Base-by-base conservation (phyloP, 2,113 vertebrate species). In the Dinomys branickii region DNA sequence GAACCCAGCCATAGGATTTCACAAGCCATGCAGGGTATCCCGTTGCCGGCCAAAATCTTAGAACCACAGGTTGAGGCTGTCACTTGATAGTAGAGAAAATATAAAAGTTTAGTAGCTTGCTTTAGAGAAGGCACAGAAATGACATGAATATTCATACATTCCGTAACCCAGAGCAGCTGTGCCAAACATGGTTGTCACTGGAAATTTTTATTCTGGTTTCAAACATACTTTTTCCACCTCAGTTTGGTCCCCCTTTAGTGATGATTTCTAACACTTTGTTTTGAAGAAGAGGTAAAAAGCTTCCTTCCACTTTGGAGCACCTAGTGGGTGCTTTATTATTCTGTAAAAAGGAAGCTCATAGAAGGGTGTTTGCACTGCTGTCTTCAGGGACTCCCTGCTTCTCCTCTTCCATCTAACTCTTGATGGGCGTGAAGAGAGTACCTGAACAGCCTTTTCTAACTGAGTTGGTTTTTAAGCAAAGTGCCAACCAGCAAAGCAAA, bases 141-240 rank as follows among this genome's bases (percentile, higher is more conserved):
- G 7, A 8, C 14, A 2, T 26, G 33, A 41, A 7, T n/a, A 30
- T 75, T 78, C 61, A 47, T 7, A 28, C 28, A 38, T 54, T 71
- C 63, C 56, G 19, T 19, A 78, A 44, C 30, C 50, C 38, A 78
- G 81, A 83, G 73, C 22, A 86, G 85, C 59, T 17, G 17, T 69
- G 59, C 65, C 95, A 54, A 82, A 67, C 28, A 8, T 14, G 20
- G 47, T 17, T 38, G 56, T 82, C 92, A 28, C 1, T 82, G 88
- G 93, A 71, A 90, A 94, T 61, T 22, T 54, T 96, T n/a, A 44
- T 30, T 12, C 54, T 44, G 63, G 30, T 44, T 93, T 88, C 50
- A 89, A 47, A 73, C 69, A 90, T 8, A 58, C 58, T 33, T 78
- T 95, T 84, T 77, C 93, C 67, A 67, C 19, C 19, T 67, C 14